Conservation (phyloP, 2,113 vertebrate genomes). For the Rhinoderma darwinii region DNA sequence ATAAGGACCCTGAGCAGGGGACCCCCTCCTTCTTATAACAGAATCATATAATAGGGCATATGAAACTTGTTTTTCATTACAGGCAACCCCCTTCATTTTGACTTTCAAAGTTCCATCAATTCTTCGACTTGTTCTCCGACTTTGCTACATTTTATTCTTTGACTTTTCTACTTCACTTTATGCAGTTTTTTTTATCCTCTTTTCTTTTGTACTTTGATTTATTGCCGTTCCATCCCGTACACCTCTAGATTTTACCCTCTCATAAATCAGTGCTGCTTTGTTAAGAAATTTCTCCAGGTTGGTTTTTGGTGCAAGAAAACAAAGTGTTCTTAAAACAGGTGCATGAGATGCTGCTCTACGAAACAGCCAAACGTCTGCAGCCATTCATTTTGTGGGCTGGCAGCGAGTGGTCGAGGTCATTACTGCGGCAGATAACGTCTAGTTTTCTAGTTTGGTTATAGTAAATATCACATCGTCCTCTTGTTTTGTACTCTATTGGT, state of each 20-base stretch:
- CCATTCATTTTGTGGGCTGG: conserved; percentile 46
- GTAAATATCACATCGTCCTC: neutral
- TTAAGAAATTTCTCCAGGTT: conserved; percentile 32
- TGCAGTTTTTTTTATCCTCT: neutral
- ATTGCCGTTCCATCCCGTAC: conserved; percentile 13
- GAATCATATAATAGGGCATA: too few relatives aligned
- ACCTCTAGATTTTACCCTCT: conserved; percentile 31
- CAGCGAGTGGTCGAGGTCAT: conserved; percentile 2
- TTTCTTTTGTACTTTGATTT: conserved; percentile 55
- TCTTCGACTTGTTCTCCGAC: neutral
- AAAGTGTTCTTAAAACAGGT: conserved; percentile 55
- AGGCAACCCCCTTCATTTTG: neutral
- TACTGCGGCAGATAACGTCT: neutral
- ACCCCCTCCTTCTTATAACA: too few relatives aligned
- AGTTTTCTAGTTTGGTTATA: neutral
- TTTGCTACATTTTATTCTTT: neutral
- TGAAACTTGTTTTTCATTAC: neutral
- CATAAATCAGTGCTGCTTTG: conserved; percentile 51
- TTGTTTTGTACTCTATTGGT: neutral
- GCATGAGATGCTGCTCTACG: conserved; percentile 3
- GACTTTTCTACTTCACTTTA: conserved; percentile 18
- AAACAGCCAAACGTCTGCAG: conserved; percentile 26
- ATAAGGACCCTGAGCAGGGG: too few relatives aligned
- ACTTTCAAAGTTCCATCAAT: neutral
- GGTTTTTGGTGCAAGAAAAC: conserved; percentile 30